Evolutionary conservation across 2,888 invertebrate genomes (phyloP).

Genomic region (Onthophagus sagittarius): DNA sequence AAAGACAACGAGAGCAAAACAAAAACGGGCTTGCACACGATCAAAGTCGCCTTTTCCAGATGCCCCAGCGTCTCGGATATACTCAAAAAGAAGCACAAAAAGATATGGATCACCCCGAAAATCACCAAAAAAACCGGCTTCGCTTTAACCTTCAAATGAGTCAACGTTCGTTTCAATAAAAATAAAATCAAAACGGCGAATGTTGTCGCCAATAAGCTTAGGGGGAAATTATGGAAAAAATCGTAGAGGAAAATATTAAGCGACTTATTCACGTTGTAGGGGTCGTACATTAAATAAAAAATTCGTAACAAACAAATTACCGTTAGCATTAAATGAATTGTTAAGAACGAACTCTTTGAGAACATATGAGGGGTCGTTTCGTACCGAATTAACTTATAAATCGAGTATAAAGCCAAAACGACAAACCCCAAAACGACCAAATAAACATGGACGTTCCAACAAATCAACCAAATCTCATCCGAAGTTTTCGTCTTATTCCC

Average conservation of each 20-base stretch:
- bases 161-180: conserved; percentile 72
- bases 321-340: conserved; percentile 78
- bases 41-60: conserved; percentile 50
- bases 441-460: conserved; percentile 91
- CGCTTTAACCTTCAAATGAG: conserved; percentile 62
- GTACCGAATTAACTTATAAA: conserved; percentile 81
- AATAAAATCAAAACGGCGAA: conserved; percentile 85
- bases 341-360: conserved; percentile 83
- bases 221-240: conserved; percentile 77
- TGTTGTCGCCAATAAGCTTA: conserved; percentile 83
- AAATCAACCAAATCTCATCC: conserved; percentile 69
- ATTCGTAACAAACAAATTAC: conserved; percentile 78
- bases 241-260: conserved; percentile 76
- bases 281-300: conserved; percentile 86
- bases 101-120: conserved; percentile 73
- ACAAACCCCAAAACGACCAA: conserved; percentile 81
- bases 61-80: conserved; percentile 60
- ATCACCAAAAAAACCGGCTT: conserved; percentile 75
- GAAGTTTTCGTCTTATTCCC: conserved; percentile 39
- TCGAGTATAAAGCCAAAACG: conserved; percentile 77
- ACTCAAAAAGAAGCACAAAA: conserved; percentile 78
- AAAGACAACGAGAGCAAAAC: conserved; percentile 80
- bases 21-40: conserved; percentile 82
- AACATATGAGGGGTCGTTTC: conserved; percentile 83
- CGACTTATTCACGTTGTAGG: conserved; percentile 82